A percentile compares a stretch with the other conserved stretches of the same genome.
These are phyloP conservation scores for Colletes gigas DNA, from an alignment of 1,140 invertebrate genomes.

Conservation along the genomic window DNA sequence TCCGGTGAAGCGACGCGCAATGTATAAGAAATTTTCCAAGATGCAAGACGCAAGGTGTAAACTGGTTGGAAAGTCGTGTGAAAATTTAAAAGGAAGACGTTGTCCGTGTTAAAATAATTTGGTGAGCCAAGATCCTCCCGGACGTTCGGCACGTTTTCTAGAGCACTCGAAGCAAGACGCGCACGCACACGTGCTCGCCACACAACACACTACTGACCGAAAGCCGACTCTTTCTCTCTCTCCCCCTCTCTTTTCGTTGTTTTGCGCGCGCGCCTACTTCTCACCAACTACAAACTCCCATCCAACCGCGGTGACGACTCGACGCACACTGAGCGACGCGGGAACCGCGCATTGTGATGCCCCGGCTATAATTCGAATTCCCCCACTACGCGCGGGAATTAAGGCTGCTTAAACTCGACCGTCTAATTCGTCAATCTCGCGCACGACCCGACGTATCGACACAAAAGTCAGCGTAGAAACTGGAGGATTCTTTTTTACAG, in stretches of 20 bases:
- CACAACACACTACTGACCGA: not conserved
- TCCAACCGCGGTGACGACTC: constrained; percentile 11
- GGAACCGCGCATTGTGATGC: no score
- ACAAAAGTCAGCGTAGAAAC: no score
- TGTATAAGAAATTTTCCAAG: not conserved
- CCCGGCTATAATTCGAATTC: no score
- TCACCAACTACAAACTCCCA: no score
- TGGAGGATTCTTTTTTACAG: no score
- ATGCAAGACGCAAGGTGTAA: not conserved
- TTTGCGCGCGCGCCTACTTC: not conserved
- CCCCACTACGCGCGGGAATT: not conserved
- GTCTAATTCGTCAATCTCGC: not conserved
- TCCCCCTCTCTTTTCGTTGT: not conserved
- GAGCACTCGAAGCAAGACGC: constrained; percentile 13
- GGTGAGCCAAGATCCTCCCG: not conserved
- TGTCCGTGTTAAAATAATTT: not conserved
- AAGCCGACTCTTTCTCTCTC: constrained; percentile 2
- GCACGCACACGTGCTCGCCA: constrained; percentile 15
- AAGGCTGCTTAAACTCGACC: not conserved
- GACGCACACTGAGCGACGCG: not conserved
- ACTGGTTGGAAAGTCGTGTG: not conserved
- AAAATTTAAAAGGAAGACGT: not conserved
- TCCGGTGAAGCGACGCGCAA: not conserved
- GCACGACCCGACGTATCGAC: no score
- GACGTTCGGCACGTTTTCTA: constrained; percentile 24